Conservation (phyloP, 1,140 invertebrate genomes). For the Tetragnatha versicolor region DNA sequence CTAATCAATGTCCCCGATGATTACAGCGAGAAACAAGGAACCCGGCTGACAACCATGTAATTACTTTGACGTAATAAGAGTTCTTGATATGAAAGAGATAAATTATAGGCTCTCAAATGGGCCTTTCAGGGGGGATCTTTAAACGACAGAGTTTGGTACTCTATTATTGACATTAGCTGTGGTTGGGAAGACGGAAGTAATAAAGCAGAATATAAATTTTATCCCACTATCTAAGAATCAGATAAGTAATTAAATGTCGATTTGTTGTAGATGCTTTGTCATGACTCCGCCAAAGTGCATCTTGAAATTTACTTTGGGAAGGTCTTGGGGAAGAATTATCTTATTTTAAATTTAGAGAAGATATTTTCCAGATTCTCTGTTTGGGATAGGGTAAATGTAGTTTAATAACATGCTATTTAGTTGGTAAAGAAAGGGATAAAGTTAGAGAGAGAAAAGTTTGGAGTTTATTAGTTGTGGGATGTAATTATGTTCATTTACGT, state of each 20-base stretch:
- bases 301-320: neutral
- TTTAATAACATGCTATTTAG: too few relatives aligned
- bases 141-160: constrained; percentile 23
- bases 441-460: too few relatives aligned
- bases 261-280: neutral
- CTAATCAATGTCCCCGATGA: constrained; percentile 2
- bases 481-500: too few relatives aligned
- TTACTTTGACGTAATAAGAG: constrained; percentile 19
- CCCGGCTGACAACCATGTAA: constrained; percentile 8
- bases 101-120: constrained; percentile 9
- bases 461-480: too few relatives aligned
- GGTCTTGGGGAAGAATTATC: too few relatives aligned
- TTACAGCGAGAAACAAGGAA: neutral
- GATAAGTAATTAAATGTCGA: constrained; percentile 18
- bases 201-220: neutral
- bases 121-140: neutral
- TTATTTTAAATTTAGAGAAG: too few relatives aligned
- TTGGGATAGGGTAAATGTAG: too few relatives aligned
- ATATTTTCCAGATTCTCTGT: too few relatives aligned
- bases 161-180: constrained; percentile 28
- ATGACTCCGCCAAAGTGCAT: too few relatives aligned
- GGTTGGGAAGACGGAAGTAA: constrained; percentile 1
- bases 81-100: constrained; percentile 8
- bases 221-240: neutral
- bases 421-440: too few relatives aligned